Evolutionary conservation across 2,113 vertebrate species (phyloP), one percentile per base, ranked within the genome.

Genomic region (Gobiocypris rarus): DNA sequence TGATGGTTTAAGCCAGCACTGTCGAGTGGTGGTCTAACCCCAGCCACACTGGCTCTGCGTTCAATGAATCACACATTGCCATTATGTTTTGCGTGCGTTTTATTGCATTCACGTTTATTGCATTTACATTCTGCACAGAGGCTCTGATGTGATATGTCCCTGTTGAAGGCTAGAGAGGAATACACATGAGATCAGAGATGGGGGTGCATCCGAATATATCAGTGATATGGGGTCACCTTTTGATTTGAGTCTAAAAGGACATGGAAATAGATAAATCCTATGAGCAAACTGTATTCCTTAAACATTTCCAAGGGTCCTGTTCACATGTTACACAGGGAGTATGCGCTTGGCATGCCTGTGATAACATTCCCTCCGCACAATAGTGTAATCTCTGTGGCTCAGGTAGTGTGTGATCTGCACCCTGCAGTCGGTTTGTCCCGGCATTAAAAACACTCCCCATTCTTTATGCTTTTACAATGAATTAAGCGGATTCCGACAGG

Each of bases 371-470:
- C 86, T 67, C 81, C 80, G 83, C 90, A 94, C 93, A 94, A 93
- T 92, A 89, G 92, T 89, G 88, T 95, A 95, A 94, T 94, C 94
- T 94, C 92, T 89, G 91, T 91, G 90, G 93, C 93, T 93, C 93
- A 89, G 89, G 92, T 92, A 94, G 94, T 93, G 92, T 95, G 92
- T 94, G 92, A 94, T 94, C 90, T 92, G 91, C 93, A 92, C 93
- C 91, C 91, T 88, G 91, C 91, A 87, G 90, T 90, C 73, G 92
- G 89, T 94, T 93, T 91, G 92, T 93, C 91, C 91, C 86, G 74
- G 93, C 92, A 92, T 94, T 93, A 93, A 91, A 67, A 93, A 90
- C 91, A 83, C 87, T 89, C 82, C 71, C 90, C 91, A 90, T 94
- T 93, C 92, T 93, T 94, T 95, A 93, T 94, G 92, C 89, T 89